Evolutionary conservation across 2,797 vertebrate genomes (phyloP).

Genomic region (Syngnathus acus): DNA sequence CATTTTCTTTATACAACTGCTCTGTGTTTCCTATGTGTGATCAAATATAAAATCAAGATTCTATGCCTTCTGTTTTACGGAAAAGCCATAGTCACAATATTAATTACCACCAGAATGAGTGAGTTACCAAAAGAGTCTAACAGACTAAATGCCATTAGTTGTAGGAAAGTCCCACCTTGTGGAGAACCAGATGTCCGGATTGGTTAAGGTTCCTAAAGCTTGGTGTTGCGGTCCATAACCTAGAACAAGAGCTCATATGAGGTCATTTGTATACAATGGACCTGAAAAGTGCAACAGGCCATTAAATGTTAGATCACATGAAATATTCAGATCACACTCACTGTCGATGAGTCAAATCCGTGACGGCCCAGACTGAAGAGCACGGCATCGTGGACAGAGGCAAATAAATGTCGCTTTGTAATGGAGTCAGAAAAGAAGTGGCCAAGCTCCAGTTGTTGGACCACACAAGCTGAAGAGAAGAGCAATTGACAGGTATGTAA

Average conservation of each 20-base stretch:
- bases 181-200: neutral
- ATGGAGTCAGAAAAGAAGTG: conserved; percentile 79
- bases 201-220: conserved; percentile 43
- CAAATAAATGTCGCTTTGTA: conserved; percentile 80
- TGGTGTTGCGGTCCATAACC: conserved; percentile 52
- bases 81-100: neutral
- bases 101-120: neutral
- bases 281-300: neutral
- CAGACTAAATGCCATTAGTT: neutral
- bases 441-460: conserved; percentile 79
- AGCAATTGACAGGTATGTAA: neutral
- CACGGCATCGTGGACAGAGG: conserved; percentile 81
- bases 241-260: conserved; percentile 43
- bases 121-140: neutral
- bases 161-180: conserved; percentile 6
- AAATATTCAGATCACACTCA: conserved; percentile 32
- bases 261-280: neutral
- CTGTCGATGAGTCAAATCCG: conserved; percentile 46
- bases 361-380: conserved; percentile 62
- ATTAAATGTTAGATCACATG: neutral
- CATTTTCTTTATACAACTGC: conserved; percentile 29
- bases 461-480: conserved; percentile 65
- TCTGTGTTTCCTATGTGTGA: conserved; percentile 24
- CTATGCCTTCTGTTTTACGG: neutral
- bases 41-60: no score